Base-by-base conservation (phyloP, 2,113 vertebrate genomes). In the Sphyrna mokarran region DNA sequence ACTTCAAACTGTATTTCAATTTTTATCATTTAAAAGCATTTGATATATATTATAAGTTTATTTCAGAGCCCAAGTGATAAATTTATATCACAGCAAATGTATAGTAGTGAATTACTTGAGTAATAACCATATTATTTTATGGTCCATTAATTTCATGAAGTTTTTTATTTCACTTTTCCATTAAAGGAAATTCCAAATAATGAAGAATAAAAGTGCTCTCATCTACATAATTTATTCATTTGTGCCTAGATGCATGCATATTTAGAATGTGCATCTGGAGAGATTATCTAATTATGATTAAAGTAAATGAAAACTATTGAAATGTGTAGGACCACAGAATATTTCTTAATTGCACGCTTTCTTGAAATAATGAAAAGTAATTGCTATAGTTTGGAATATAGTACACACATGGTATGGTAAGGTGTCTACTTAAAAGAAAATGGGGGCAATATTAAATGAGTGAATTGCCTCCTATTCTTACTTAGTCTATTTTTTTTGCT, bases 391-490 rank as follows among this genome's bases (percentile, higher is more conserved):
- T 95, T 72, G 26, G 69, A 95, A 26, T 70, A 54, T 72, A 33
- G 40, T 29, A 54, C 43, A 72, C 69, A 95, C 72, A 23, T 72
- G 43, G 43, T 72, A 72, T 72, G 22, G 26, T 95, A 95, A 95
- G 58, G 58, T 20, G n/a, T 33, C 40, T 54, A 23, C 40, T 11
- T 29, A 54, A 72, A 95, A 76, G 14, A 72, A 68, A 66, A 22
- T 94, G 18, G 13, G 43, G 40, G 43, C 22, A 70, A 16, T 48
- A 33, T 72, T 95, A 37, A 96, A 96, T 96, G 96, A 96, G 95
- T 95, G 87, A 94, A 96, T 97, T 96, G 7, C 96, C 94, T 69
- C 43, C 86, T 96, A 70, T 95, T 96, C 83, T 96, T 85, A 14
- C 37, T 95, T 80, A 86, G 63, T 85, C 63, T 48, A 4, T 72